Evolutionary conservation across 2,888 invertebrate species (phyloP).

Genomic region (Dasysyrphus albostriatus): DNA sequence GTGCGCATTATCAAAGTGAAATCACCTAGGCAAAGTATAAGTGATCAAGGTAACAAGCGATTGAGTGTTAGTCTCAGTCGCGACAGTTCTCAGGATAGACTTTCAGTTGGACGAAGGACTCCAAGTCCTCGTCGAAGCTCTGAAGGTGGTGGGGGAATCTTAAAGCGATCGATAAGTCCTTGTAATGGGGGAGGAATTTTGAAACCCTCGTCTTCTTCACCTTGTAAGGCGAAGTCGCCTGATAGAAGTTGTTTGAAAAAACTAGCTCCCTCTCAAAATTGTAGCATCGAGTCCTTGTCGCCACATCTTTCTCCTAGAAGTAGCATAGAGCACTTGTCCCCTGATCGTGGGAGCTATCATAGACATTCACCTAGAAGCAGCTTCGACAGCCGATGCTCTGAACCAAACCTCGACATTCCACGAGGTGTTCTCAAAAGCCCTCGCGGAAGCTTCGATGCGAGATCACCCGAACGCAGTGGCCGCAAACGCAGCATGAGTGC

Average conservation of each 20-base stretch:
- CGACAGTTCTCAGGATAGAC: constrained; percentile 82
- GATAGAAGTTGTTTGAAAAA: constrained; percentile 83
- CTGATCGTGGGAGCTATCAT: constrained; percentile 81
- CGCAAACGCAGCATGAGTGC: constrained; percentile 83
- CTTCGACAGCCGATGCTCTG: constrained; percentile 83
- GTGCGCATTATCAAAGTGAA: constrained; percentile 84
- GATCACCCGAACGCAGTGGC: constrained; percentile 79
- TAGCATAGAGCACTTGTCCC: constrained; percentile 83
- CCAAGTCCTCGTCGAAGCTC: constrained; percentile 82
- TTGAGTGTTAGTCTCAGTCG: constrained; percentile 81
- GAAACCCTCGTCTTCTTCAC: constrained; percentile 81
- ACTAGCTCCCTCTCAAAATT: constrained; percentile 81
- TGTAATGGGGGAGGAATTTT: constrained; percentile 79
- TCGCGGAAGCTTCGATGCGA: constrained; percentile 80
- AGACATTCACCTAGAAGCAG: constrained; percentile 83
- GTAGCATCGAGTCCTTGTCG: constrained; percentile 81
- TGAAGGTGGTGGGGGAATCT: constrained; percentile 82
- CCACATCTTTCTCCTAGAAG: constrained; percentile 82
- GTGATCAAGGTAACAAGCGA: constrained; percentile 83
- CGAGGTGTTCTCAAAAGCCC: constrained; percentile 79
- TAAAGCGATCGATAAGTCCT: constrained; percentile 81
- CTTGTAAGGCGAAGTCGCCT: constrained; percentile 82
- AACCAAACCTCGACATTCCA: constrained; percentile 81
- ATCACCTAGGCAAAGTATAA: constrained; percentile 86
- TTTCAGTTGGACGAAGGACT: constrained; percentile 80